Evolutionary conservation across 2,797 vertebrate genomes (phyloP).

Genomic region (Margarornis squamiger): DNA sequence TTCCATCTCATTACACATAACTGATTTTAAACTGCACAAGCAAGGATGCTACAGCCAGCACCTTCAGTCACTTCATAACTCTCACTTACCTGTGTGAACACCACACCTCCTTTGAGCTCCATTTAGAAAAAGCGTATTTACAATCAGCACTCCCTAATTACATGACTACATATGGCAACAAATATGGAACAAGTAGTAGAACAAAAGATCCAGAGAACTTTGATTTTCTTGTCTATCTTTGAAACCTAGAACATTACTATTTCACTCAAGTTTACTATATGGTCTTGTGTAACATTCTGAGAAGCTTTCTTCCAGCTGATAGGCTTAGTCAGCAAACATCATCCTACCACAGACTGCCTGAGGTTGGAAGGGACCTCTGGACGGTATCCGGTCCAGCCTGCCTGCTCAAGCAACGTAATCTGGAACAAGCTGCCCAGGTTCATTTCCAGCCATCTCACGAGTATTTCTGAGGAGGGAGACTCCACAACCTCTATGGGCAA

Average conservation of each 20-base stretch:
- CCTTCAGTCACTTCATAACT: background rate
- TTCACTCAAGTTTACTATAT: background rate
- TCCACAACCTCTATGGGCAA: background rate
- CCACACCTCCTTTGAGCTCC: background rate
- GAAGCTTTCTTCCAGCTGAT: background rate
- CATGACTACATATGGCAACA: background rate
- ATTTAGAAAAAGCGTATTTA: background rate
- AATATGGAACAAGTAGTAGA: background rate
- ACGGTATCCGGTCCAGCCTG: background rate
- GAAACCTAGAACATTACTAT: background rate
- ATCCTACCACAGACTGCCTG: background rate
- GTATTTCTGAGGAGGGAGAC: background rate
- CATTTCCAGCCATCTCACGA: background rate
- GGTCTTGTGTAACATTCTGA: background rate
- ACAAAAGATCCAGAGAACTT: background rate
- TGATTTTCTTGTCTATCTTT: background rate
- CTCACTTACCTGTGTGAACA: background rate
- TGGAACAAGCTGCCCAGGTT: background rate
- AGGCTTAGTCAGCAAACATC: background rate
- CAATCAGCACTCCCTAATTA: background rate
- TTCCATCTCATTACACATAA: background rate
- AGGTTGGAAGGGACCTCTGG: background rate
- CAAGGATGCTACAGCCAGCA: background rate
- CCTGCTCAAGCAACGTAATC: background rate
- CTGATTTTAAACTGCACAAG: background rate